A percentile compares a stretch with the other conserved stretches of the same genome.
Conservation (phyloP, 1,140 invertebrate species). For the Philopotamus ludificatus region DNA sequence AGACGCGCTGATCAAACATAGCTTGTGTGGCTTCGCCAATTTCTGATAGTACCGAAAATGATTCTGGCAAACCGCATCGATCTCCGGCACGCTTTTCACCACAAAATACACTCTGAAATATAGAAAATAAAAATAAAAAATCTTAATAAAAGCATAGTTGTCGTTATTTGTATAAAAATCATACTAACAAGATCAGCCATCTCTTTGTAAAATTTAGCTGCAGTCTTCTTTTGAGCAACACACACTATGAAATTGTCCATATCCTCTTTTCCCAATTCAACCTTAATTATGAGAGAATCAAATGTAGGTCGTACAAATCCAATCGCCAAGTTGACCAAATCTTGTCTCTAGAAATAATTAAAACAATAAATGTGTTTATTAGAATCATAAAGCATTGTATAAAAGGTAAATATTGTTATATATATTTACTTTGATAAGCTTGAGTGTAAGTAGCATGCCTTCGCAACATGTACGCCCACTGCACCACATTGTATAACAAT, state of each 20-base stretch:
- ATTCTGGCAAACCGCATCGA: constrained; percentile 79
- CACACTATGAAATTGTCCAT: constrained; percentile 94
- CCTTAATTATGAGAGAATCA: constrained; percentile 84
- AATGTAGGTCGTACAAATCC: constrained; percentile 80
- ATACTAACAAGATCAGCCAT: constrained; percentile 85
- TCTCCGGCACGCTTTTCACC: constrained; percentile 87
- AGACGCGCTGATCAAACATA: constrained; percentile 78
- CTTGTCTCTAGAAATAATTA: constrained; percentile 71
- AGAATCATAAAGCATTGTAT: not conserved
- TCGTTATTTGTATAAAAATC: not conserved
- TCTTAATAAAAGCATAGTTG: not conserved
- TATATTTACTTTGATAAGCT: constrained; percentile 76
- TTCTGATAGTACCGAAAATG: constrained; percentile 86
- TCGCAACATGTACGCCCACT: constrained; percentile 92
- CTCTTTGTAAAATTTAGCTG: constrained; percentile 83
- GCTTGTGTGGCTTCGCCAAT: constrained; percentile 81
- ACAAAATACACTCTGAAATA: constrained; percentile 79
- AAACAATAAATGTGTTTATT: not conserved
- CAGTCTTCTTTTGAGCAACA: constrained; percentile 86
- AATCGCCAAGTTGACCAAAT: constrained; percentile 84
- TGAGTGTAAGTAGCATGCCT: constrained; percentile 95
- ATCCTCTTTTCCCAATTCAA: constrained; percentile 86
- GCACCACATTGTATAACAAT: constrained; percentile 93
- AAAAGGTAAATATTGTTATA: not conserved
- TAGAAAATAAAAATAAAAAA: constrained; percentile 13